Evolutionary conservation across 2,888 invertebrate genomes (phyloP).

Genomic region (Cheiracanthium punctorium): DNA sequence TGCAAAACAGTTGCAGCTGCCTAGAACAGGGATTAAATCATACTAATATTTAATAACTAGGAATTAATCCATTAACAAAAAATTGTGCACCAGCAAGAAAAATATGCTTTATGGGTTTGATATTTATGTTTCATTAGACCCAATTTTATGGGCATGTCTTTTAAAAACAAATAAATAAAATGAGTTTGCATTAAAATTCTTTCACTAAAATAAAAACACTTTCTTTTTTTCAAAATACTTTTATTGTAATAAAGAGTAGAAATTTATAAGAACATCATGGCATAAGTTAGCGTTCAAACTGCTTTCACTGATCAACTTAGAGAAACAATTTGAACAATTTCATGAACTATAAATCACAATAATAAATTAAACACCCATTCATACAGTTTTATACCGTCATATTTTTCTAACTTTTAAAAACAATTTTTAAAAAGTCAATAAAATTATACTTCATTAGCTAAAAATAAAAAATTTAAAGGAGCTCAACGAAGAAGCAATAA

Average conservation of each 20-base stretch:
- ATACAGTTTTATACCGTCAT: not conserved
- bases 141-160: no score
- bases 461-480: not conserved
- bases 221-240: slow-evolving; percentile 55
- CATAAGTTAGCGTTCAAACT: not conserved
- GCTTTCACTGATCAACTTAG: not conserved
- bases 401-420: not conserved
- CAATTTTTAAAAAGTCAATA: not conserved
- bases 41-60: no score
- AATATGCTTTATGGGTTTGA: no score
- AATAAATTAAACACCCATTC: not conserved
- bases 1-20: no score
- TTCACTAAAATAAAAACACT: no score
- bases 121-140: no score
- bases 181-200: no score
- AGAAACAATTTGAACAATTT: not conserved
- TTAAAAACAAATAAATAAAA: no score
- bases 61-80: no score
- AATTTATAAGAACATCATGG: slow-evolving; percentile 38
- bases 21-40: no score
- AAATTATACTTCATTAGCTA: not conserved
- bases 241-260: slow-evolving; percentile 59
- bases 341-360: not conserved
- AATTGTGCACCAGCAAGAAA: no score
- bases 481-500: not conserved